phyloP scores from a whole-genome alignment of 2,888 invertebrate species.

The Hemicrepidius hirtus region DNA sequence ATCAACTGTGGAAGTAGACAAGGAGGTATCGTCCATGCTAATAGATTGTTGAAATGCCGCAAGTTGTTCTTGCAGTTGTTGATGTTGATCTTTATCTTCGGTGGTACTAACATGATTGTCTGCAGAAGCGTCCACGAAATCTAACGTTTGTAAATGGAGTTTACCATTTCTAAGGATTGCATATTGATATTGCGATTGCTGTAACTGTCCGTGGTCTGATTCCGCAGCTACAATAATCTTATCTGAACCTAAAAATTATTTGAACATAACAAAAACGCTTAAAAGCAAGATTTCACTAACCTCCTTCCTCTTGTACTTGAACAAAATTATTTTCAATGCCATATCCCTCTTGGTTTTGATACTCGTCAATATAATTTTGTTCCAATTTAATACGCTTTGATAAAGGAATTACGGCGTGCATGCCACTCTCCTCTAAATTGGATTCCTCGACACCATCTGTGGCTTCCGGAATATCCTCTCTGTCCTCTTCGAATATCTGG shows the following conservation, averaged over 20 bases:
- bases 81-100: conserved; percentile 19
- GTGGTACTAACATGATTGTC: conserved; percentile 17
- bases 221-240: conserved; percentile 3
- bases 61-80: conserved; percentile 25
- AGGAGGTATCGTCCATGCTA: conserved; percentile 32
- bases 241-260: background rate
- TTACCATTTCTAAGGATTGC: conserved; percentile 59
- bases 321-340: conserved; percentile 5
- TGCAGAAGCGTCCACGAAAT: conserved; percentile 23
- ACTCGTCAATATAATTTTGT: background rate
- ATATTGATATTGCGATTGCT: conserved; percentile 52
- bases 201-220: background rate
- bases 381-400: conserved; percentile 3
- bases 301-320: conserved; percentile 12
- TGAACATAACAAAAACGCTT: background rate
- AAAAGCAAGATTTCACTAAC: background rate
- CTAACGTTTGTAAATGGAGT: conserved; percentile 54
- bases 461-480: background rate
- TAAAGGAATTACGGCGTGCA: background rate
- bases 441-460: background rate
- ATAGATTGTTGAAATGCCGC: conserved; percentile 43
- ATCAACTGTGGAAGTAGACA: conserved; percentile 17
- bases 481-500: background rate
- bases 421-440: background rate
- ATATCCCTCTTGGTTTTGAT: background rate